These are phyloP conservation scores for Murina feae DNA, from an alignment of 2,113 vertebrate species.

Conservation along the genomic window DNA sequence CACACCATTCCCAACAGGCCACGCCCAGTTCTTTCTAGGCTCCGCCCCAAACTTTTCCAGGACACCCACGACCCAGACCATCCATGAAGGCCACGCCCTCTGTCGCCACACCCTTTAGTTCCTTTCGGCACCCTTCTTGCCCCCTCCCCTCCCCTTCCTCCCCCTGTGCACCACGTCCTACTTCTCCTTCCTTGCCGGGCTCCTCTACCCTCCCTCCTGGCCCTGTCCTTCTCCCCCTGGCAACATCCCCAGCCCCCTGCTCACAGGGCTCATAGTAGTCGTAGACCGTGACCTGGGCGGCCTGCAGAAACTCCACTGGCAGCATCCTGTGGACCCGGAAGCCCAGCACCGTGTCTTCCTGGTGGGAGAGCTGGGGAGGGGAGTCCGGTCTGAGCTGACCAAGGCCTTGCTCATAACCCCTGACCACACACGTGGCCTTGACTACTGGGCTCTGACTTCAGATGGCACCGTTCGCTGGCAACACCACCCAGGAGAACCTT, in stretches of 20 bases:
- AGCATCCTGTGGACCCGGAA: constrained; percentile 83
- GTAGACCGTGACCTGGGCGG: constrained; percentile 81
- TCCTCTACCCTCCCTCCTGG: background rate
- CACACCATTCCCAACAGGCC: background rate
- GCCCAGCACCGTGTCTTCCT: constrained; percentile 76
- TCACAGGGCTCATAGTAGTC: constrained; percentile 82
- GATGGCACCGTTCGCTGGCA: background rate
- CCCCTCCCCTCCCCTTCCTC: rapidly evolving
- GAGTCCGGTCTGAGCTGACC: background rate
- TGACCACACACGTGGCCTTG: background rate
- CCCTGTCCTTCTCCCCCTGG: background rate
- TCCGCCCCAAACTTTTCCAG: background rate
- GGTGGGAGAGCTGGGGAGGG: constrained; percentile 71
- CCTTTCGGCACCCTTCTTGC: background rate
- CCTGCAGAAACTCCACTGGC: constrained; percentile 82
- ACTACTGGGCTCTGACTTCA: background rate
- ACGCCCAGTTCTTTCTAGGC: background rate
- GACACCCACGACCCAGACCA: background rate
- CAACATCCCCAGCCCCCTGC: background rate
- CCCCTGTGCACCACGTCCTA: background rate
- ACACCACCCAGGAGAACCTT: background rate
- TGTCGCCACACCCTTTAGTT: too few species aligned
- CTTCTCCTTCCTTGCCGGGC: background rate
- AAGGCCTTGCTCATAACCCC: background rate
- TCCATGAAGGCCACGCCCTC: background rate